Evolutionary conservation across 2,113 vertebrate species (phyloP), one percentile per base, ranked within the genome.

Genomic region (Trochalopteron elliotii): DNA sequence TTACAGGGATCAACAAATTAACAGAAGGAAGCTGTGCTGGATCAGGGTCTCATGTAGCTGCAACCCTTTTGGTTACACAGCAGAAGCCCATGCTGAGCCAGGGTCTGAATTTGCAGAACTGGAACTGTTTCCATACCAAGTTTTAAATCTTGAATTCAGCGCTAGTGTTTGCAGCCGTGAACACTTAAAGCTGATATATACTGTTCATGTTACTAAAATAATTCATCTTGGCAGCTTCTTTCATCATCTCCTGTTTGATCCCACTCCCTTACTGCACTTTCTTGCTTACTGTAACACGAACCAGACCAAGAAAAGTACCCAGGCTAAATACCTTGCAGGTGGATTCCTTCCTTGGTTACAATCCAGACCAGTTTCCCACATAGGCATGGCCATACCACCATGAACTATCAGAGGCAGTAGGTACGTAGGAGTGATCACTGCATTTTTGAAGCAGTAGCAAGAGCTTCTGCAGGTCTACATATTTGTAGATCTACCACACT

Each of bases 371-470:
- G 24, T 65, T 82, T 79, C n/a, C 50, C 37, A 42, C 15, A 67
- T 0, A 42, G 30, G 33, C 17, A 23, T 3, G 0, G 30, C 52
- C 40, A 47, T 23, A 17, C 4, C 39, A 39, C 39, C 60, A 60
- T 16, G 20, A 87, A 8, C 16, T n/a, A n/a, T 15, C 42, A 63
- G 57, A 63, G 19, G 35, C 13, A 61, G 27, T 1, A 47, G 7
- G 8, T n/a, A 24, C 16, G 7, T 83, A 15, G 12, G 4, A 90
- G 23, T 33, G 21, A 47, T 4, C 21, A 33, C 12, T 40, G 24
- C 3, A 82, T 30, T 70, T 81, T 25, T 28, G 6, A 55, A 83
- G 47, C 1, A 35, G 47, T 7, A 70, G 11, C 25, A 64, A 49
- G 4, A 68, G 27, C 16, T 91, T 74, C 40, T 49, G 10, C 30